A percentile compares a stretch with the other conserved stretches of the same genome.
phyloP scores from a whole-genome alignment of 2,888 invertebrate species.

The Amblyteles armatorius region DNA sequence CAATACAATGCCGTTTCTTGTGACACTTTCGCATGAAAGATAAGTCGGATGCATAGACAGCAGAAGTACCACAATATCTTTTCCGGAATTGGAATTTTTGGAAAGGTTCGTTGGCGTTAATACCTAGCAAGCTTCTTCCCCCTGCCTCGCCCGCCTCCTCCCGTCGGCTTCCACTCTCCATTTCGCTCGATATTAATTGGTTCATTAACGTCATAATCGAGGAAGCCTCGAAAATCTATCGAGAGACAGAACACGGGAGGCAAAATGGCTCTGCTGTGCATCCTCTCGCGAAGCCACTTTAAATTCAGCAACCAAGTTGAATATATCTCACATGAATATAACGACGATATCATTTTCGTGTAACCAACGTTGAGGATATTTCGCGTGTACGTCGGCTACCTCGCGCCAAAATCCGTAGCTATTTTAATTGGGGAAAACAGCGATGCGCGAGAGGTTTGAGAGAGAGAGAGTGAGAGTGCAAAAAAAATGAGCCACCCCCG shows the following conservation, averaged over 20 bases:
- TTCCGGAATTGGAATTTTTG: neutral
- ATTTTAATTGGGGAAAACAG: constrained; percentile 44
- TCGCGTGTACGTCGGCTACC: neutral
- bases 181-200: neutral
- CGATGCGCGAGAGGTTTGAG: neutral
- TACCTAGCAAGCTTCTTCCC: neutral
- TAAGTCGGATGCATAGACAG: neutral
- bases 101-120: neutral
- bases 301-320: neutral
- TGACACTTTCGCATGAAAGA: neutral
- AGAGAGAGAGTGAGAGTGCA: neutral
- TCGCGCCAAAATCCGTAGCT: constrained; percentile 7
- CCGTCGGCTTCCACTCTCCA: neutral
- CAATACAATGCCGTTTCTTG: neutral
- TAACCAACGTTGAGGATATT: constrained; percentile 5
- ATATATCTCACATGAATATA: constrained; percentile 41
- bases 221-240: constrained; percentile 19
- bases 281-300: neutral
- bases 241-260: neutral
- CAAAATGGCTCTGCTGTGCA: neutral
- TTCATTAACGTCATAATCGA: constrained; percentile 1
- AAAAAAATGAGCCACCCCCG: constrained; percentile 21
- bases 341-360: constrained; percentile 31
- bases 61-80: neutral
- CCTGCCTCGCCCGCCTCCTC: neutral